phyloP scores from a whole-genome alignment of 2,113 vertebrate genomes.

The Capra hircus region DNA sequence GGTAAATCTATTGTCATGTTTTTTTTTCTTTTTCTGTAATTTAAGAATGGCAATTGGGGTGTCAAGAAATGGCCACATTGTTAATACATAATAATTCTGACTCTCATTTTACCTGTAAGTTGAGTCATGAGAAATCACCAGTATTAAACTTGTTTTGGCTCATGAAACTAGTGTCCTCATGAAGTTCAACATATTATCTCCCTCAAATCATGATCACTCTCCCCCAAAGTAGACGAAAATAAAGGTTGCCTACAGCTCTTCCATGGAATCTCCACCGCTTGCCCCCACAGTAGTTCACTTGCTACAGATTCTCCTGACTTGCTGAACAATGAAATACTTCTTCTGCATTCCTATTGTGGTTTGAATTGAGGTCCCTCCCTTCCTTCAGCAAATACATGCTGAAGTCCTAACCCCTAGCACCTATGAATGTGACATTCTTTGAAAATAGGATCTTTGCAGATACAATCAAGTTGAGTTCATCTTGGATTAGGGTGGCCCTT shows the following conservation, averaged over 20 bases:
- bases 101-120: background rate
- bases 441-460: background rate
- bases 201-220: background rate
- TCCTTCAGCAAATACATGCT: background rate
- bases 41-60: background rate
- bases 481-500: background rate
- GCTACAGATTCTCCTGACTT: background rate
- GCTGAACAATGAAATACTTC: background rate
- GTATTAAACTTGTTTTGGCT: background rate
- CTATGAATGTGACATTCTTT: background rate
- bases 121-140: background rate
- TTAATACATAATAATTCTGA: background rate
- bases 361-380: background rate
- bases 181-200: background rate
- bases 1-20: background rate
- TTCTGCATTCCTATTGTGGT: background rate
- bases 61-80: background rate
- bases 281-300: background rate
- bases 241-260: background rate
- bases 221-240: background rate
- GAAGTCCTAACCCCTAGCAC: background rate
- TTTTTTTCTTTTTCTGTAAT: background rate
- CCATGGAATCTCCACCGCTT: fast-evolving
- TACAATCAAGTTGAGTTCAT: background rate
- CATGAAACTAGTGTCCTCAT: background rate